These are phyloP conservation scores for Gerosis bhagava DNA, from an alignment of 2,888 invertebrate species.

Conservation along the genomic window DNA sequence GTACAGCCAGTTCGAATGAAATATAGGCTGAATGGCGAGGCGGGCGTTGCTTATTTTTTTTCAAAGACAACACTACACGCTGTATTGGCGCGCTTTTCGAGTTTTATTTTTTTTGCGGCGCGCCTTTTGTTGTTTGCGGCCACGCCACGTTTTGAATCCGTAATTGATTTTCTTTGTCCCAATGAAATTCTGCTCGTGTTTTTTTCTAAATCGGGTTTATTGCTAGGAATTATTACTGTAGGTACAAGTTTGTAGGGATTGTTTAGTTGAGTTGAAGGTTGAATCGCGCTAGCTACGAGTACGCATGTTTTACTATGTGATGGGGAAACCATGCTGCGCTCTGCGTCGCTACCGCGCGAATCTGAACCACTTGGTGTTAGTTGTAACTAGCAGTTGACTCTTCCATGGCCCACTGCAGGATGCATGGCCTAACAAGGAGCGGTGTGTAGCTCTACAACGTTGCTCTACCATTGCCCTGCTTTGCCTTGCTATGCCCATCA, in stretches of 20 bases:
- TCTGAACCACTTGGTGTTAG: too few species aligned
- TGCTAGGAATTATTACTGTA: constrained; percentile 5
- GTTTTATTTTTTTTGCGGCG: constrained; percentile 28
- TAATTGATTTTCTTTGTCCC: constrained; percentile 27
- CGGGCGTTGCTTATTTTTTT: constrained; percentile 45
- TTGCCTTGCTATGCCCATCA: too few species aligned
- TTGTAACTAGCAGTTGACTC: too few species aligned
- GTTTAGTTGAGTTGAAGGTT: background rate
- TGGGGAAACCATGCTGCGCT: too few species aligned
- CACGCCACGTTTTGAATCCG: constrained; percentile 21
- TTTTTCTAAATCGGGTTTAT: constrained; percentile 26
- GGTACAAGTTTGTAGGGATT: constrained; percentile 4
- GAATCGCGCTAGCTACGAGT: too few species aligned
- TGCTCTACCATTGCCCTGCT: too few species aligned
- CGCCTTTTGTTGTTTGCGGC: constrained; percentile 25
- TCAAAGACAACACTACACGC: constrained; percentile 29
- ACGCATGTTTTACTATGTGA: too few species aligned
- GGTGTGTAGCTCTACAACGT: too few species aligned
- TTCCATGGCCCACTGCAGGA: too few species aligned
- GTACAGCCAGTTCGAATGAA: constrained; percentile 54
- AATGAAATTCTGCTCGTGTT: constrained; percentile 19
- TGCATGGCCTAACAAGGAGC: too few species aligned
- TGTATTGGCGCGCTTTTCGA: constrained; percentile 31
- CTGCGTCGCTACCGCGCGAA: too few species aligned
- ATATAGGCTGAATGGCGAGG: constrained; percentile 61